A percentile compares a stretch with the other conserved stretches of the same genome.
Evolutionary conservation across 2,113 vertebrate genomes (phyloP).

Genomic region (Pseudorhombus dupliciocellatus): DNA sequence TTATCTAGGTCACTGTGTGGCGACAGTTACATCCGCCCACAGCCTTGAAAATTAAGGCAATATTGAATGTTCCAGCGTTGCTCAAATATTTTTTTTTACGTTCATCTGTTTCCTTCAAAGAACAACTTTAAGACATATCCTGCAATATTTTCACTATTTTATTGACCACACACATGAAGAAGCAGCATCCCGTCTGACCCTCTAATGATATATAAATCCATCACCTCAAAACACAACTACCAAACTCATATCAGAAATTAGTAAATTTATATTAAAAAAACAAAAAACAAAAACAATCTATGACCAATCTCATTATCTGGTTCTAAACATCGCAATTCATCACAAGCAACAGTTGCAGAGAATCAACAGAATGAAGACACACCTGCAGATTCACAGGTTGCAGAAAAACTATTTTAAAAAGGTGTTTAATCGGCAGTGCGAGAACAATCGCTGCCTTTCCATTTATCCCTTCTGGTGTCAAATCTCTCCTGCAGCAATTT

Average conservation of each 20-base stretch:
- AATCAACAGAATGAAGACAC: background rate
- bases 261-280: too few relatives aligned
- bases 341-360: background rate
- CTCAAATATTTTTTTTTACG: background rate
- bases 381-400: background rate
- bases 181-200: too few relatives aligned
- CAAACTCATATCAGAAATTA: background rate
- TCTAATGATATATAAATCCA: too few relatives aligned
- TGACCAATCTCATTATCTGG: background rate
- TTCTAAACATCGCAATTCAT: conserved; percentile 7
- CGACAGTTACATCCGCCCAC: background rate
- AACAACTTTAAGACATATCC: background rate
- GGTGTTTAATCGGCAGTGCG: conserved; percentile 3
- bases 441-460: conserved; percentile 22
- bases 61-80: too few relatives aligned
- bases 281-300: background rate
- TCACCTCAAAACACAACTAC: too few relatives aligned
- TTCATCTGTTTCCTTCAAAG: background rate
- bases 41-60: too few relatives aligned
- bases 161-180: background rate
- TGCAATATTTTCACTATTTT: too few relatives aligned
- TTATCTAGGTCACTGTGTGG: too few relatives aligned
- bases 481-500: conserved; percentile 21
- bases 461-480: conserved; percentile 25
- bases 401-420: conserved; percentile 7